Percentiles rank a stretch among this genome's conserved stretches.
Evolutionary conservation across 2,888 invertebrate genomes (phyloP).

Genomic region (Strigamia transsilvanica): DNA sequence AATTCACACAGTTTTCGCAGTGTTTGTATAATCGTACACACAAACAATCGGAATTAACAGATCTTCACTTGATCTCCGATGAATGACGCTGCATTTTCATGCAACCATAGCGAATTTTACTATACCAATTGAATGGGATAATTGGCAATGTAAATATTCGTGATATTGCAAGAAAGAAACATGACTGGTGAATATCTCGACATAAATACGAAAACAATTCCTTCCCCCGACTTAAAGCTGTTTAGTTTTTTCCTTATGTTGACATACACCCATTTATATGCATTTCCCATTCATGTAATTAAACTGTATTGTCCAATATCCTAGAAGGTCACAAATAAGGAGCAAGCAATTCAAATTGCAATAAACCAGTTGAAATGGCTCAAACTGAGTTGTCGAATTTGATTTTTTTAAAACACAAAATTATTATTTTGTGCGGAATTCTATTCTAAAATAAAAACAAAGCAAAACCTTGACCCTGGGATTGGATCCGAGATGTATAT

Average conservation of each 20-base stretch:
- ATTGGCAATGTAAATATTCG: too few species aligned
- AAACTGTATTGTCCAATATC: background rate
- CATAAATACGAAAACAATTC: too few species aligned
- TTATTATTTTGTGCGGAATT: too few species aligned
- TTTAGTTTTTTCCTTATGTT: background rate
- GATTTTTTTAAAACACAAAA: too few species aligned
- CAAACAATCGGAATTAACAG: background rate
- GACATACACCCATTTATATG: background rate
- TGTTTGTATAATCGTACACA: background rate
- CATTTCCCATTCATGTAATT: background rate
- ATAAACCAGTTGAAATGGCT: too few species aligned
- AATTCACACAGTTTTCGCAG: background rate
- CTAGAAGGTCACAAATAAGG: background rate
- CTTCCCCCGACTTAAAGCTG: background rate
- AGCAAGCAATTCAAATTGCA: background rate
- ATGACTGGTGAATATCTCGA: too few species aligned
- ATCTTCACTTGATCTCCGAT: too few species aligned
- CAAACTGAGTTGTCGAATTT: too few species aligned
- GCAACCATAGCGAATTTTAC: too few species aligned
- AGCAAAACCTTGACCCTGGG: slow-evolving; percentile 5
- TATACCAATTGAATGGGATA: too few species aligned
- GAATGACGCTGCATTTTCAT: too few species aligned
- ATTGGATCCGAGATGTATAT: background rate
- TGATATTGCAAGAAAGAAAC: too few species aligned
- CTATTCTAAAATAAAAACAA: background rate